Evolutionary conservation across 2,797 vertebrate species (phyloP), one percentile per base, ranked within the genome.

Genomic region (Sebastes itinus): DNA sequence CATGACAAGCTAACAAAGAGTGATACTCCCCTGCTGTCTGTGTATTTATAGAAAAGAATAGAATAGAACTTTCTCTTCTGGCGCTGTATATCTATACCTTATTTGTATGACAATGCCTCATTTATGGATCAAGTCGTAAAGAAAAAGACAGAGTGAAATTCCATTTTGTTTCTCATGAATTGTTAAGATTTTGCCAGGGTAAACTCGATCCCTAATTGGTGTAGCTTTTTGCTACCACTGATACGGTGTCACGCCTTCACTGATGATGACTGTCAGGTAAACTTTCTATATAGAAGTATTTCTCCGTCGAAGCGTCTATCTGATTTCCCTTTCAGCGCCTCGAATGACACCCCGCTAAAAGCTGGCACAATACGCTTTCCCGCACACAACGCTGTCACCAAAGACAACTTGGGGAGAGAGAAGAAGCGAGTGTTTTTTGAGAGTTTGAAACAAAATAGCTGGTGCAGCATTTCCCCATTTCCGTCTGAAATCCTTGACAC

Each of bases 361-460:
- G 93, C 89, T 88, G 90, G 88, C 92, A 93, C 91, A 85, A 92
- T 89, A 88, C 90, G 85, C 90, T 83, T 68, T 83, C 85, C 88
- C 94, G n/a, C 63, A 56, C 54, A 89, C 91, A 87, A 90, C 88
- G 87, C 93, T 95, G 95, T 95, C 95, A 95, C 93, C 88, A 93
- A 92, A 95, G 94, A 95, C 94, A 91, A 94, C 92, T 90, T 18
- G 82, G 87, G n/a, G 52, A 22, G 46, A 49, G 46, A 49, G 46
- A 49, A 83, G 92, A 90, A 93, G 90, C 87, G 88, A 88, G 88
- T 89, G 92, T 95, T 94, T 95, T 94, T 93, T 92, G 89, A 94
- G 92, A 92, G 89, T 95, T 94, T 92, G 94, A 95, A 95, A 94
- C 93, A 94, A 95, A 96, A 96, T 95, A 91, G 95, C 95, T 95